Percentiles rank a stretch among this genome's conserved stretches.
These are phyloP conservation scores for Andrena trimmerana DNA, from an alignment of 2,888 invertebrate species.

Conservation along the genomic window DNA sequence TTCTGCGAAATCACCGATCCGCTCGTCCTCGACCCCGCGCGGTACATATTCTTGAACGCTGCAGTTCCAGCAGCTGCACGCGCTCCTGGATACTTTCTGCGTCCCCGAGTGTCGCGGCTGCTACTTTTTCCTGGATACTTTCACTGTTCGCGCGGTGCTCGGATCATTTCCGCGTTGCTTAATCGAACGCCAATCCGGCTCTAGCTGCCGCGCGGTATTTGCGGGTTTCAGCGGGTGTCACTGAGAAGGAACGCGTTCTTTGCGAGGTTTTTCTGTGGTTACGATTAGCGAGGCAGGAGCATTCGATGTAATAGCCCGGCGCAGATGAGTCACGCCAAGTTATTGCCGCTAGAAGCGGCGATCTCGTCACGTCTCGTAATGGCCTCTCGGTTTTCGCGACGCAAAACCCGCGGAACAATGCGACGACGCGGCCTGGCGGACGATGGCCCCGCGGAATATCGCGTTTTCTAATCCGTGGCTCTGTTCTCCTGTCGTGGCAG, in stretches of 20 bases:
- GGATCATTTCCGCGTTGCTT: conserved; percentile 17
- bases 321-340: conserved; percentile 39
- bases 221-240: neutral
- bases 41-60: neutral
- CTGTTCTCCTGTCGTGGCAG: conserved; percentile 54
- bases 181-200: neutral
- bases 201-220: neutral
- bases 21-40: neutral
- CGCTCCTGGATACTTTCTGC: neutral
- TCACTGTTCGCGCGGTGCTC: conserved; percentile 5
- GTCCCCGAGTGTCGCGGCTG: neutral
- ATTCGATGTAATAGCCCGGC: neutral
- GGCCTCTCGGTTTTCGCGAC: conserved; percentile 32
- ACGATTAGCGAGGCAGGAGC: neutral
- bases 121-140: conserved; percentile 25
- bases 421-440: conserved; percentile 31
- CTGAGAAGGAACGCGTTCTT: neutral
- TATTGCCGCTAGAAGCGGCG: conserved; percentile 20
- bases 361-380: conserved; percentile 17
- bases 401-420: conserved; percentile 47
- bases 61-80: neutral
- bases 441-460: conserved; percentile 63
- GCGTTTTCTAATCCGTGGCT: conserved; percentile 65
- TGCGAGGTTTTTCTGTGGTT: neutral
- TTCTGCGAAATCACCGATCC: neutral